Percentiles rank a stretch among this genome's conserved stretches.
Evolutionary conservation across 2,113 vertebrate species (phyloP).

Genomic region (Sinocyclocheilus anophthalmus): DNA sequence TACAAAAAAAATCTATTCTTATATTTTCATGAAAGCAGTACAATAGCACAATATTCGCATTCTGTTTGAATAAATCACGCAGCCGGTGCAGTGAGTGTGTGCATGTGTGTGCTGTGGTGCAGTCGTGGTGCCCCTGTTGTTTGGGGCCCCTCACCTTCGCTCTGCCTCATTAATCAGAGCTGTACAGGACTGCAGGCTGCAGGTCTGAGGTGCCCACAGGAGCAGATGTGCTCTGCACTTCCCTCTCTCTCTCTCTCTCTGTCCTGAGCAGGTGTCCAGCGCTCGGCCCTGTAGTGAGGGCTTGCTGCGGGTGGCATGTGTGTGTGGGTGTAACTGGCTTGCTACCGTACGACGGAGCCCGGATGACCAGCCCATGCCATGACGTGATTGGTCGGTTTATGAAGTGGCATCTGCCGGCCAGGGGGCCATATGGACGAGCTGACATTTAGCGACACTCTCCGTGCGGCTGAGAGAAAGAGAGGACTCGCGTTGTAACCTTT

Average conservation of each 20-base stretch:
- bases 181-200: conserved; percentile 31
- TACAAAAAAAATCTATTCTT: not conserved
- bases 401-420: conserved; percentile 54
- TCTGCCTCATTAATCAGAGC: conserved; percentile 55
- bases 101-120: conserved; percentile 19
- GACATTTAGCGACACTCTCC: conserved; percentile 58
- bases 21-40: not conserved
- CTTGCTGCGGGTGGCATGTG: conserved; percentile 17
- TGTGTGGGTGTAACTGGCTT: conserved; percentile 34
- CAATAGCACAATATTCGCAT: not conserved
- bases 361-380: conserved; percentile 33
- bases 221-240: conserved; percentile 47
- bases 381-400: conserved; percentile 46
- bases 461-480: conserved; percentile 26
- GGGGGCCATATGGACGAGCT: conserved; percentile 60
- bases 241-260: not conserved
- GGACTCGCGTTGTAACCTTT: conserved; percentile 56
- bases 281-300: conserved; percentile 33
- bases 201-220: conserved; percentile 41
- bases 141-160: conserved; percentile 46
- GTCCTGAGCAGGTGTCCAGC: conserved; percentile 49
- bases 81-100: conserved; percentile 19
- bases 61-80: not conserved
- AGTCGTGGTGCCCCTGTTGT: conserved; percentile 30
- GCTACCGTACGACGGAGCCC: conserved; percentile 39